Percentiles rank a stretch among this genome's conserved stretches.
phyloP scores from a whole-genome alignment of 1,140 invertebrate species.

The Pseudobourletiella spinata region DNA sequence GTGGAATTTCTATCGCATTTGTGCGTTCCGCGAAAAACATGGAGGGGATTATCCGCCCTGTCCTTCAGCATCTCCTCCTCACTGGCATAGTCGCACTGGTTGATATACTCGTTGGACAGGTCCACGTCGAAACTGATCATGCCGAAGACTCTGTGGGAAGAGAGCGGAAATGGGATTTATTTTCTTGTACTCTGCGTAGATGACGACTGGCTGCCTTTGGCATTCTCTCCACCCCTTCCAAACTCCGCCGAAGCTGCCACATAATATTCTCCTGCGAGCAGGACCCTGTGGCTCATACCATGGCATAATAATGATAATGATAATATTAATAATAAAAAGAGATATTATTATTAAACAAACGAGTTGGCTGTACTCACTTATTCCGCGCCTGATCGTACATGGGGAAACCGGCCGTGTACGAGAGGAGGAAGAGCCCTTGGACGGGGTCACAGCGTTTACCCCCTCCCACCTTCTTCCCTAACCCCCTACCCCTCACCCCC shows the following conservation, averaged over 20 bases:
- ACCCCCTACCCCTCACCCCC: neutral
- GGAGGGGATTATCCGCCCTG: conserved; percentile 20
- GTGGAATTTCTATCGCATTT: conserved; percentile 34
- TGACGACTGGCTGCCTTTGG: too few species aligned
- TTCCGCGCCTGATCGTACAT: conserved; percentile 1
- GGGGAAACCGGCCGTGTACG: conserved; percentile 26
- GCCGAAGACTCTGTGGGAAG: neutral
- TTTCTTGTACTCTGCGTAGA: too few species aligned
- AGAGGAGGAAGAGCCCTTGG: conserved; percentile 11
- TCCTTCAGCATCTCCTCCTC: conserved; percentile 9
- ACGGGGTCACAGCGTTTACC: neutral
- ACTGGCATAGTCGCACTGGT: conserved; percentile 26
- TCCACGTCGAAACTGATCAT: conserved; percentile 28
- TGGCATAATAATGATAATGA: too few species aligned
- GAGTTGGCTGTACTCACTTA: neutral
- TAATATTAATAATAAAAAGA: too few species aligned
- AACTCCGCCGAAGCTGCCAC: too few species aligned
- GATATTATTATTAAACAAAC: too few species aligned
- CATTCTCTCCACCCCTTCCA: too few species aligned
- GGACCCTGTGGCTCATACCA: too few species aligned
- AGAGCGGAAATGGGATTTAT: neutral
- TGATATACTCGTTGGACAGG: conserved; percentile 23
- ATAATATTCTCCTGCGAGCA: too few species aligned
- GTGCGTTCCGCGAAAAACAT: conserved; percentile 30
- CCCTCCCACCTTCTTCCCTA: neutral